phyloP scores from a whole-genome alignment of 2,113 vertebrate species.

The Melanerpes formicivorus region DNA sequence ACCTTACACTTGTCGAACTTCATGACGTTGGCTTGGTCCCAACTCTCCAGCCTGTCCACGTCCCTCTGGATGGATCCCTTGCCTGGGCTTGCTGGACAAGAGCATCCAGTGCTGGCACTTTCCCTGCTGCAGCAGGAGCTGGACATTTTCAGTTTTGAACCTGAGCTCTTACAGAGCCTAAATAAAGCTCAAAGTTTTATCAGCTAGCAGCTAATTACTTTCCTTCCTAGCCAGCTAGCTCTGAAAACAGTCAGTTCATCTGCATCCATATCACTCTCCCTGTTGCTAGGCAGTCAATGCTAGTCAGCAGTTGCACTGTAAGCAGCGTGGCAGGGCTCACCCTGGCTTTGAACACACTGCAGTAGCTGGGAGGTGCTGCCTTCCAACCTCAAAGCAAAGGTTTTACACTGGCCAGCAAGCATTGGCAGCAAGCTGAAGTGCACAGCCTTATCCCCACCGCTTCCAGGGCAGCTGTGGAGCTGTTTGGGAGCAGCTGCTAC shows the following conservation, averaged over 20 bases:
- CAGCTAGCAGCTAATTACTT: constrained; percentile 68
- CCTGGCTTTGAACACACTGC: neutral
- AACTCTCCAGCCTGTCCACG: no score
- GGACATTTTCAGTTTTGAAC: no score
- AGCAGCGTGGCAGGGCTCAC: neutral
- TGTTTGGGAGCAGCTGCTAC: neutral
- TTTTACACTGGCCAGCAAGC: neutral
- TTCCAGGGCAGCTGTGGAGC: neutral
- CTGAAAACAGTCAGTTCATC: constrained; percentile 64
- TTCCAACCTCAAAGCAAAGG: neutral
- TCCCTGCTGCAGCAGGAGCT: no score
- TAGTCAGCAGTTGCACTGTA: neutral
- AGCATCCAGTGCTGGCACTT: no score
- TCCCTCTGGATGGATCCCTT: no score
- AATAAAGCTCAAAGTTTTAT: constrained; percentile 22
- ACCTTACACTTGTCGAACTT: no score
- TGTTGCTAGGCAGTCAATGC: constrained; percentile 55
- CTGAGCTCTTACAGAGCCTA: no score
- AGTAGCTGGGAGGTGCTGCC: neutral
- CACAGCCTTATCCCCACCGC: neutral
- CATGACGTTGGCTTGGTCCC: no score
- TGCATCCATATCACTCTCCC: constrained; percentile 38
- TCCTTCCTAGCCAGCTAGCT: constrained; percentile 61
- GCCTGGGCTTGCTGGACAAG: no score
- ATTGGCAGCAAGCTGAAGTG: neutral